phyloP scores from a whole-genome alignment of 2,797 vertebrate species.

The Enteromius paludinosus region DNA sequence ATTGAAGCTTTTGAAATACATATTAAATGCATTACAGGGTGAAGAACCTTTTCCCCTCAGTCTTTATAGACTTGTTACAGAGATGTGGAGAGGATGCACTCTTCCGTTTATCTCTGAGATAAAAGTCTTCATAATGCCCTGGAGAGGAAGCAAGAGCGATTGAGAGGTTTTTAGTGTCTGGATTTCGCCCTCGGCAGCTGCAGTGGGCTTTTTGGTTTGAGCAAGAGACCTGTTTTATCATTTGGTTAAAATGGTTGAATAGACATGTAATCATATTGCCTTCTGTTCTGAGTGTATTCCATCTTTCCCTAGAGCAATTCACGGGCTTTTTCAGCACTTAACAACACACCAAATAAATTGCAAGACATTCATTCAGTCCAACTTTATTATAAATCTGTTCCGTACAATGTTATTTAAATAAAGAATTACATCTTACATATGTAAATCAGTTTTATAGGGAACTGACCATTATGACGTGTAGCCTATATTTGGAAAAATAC shows the following conservation, averaged over 20 bases:
- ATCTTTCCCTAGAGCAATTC: slow-evolving; percentile 32
- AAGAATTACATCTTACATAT: neutral
- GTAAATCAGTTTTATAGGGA: neutral
- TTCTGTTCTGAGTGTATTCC: slow-evolving; percentile 44
- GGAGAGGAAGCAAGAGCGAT: slow-evolving; percentile 56
- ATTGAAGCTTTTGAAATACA: slow-evolving; percentile 62
- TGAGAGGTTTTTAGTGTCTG: slow-evolving; percentile 53
- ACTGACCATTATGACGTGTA: neutral
- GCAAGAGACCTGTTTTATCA: slow-evolving; percentile 53
- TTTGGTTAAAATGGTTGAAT: slow-evolving; percentile 48
- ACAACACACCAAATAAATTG: slow-evolving; percentile 33
- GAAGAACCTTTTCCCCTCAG: slow-evolving; percentile 49
- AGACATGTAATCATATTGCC: slow-evolving; percentile 50
- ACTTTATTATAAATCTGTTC: slow-evolving; percentile 10
- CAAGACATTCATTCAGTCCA: slow-evolving; percentile 22
- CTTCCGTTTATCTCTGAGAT: slow-evolving; percentile 58
- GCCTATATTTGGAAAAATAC: too few species aligned
- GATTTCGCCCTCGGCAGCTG: slow-evolving; percentile 42
- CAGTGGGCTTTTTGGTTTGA: slow-evolving; percentile 49
- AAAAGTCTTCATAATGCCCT: slow-evolving; percentile 61
- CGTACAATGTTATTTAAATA: neutral
- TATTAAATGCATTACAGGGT: slow-evolving; percentile 60
- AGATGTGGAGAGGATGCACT: slow-evolving; percentile 52
- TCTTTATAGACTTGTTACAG: slow-evolving; percentile 58
- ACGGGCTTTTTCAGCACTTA: slow-evolving; percentile 11